Evolutionary conservation across 2,888 invertebrate genomes (phyloP).

Genomic region (Campaea margaritaria): DNA sequence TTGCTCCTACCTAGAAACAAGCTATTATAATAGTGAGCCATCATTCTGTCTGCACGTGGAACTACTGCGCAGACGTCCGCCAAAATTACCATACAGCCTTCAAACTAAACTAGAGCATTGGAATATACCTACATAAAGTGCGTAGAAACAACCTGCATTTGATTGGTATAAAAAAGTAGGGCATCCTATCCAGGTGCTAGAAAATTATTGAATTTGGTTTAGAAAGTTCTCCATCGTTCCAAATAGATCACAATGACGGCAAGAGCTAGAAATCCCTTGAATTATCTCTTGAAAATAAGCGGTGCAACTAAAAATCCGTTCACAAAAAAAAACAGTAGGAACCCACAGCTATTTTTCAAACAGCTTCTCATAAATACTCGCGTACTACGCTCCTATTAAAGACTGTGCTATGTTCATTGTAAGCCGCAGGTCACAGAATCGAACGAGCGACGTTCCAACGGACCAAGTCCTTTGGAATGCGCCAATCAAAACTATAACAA

Average conservation of each 20-base stretch:
- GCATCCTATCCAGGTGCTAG: too few species aligned
- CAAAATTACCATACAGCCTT: constrained; percentile 75
- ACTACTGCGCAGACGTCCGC: constrained; percentile 54
- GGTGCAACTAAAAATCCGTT: too few species aligned
- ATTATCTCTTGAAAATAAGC: too few species aligned
- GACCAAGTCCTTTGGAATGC: constrained; percentile 75
- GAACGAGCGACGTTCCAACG: constrained; percentile 39
- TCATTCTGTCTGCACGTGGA: constrained; percentile 54
- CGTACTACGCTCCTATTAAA: background rate
- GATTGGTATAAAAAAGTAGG: background rate
- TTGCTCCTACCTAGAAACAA: background rate
- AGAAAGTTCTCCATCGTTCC: too few species aligned
- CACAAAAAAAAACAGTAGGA: too few species aligned
- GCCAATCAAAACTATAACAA: constrained; percentile 78
- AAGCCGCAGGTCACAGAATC: constrained; percentile 24
- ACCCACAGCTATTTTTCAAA: too few species aligned
- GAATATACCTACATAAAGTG: constrained; percentile 24
- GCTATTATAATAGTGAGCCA: constrained; percentile 40
- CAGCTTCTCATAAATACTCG: background rate
- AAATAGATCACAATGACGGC: too few species aligned
- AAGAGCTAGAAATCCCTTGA: too few species aligned
- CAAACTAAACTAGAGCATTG: constrained; percentile 50
- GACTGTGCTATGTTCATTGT: constrained; percentile 8
- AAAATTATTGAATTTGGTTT: too few species aligned
- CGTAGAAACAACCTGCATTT: background rate